These are phyloP conservation scores for Enteromius fasciolatus DNA, from an alignment of 2,797 vertebrate genomes.

Conservation along the genomic window DNA sequence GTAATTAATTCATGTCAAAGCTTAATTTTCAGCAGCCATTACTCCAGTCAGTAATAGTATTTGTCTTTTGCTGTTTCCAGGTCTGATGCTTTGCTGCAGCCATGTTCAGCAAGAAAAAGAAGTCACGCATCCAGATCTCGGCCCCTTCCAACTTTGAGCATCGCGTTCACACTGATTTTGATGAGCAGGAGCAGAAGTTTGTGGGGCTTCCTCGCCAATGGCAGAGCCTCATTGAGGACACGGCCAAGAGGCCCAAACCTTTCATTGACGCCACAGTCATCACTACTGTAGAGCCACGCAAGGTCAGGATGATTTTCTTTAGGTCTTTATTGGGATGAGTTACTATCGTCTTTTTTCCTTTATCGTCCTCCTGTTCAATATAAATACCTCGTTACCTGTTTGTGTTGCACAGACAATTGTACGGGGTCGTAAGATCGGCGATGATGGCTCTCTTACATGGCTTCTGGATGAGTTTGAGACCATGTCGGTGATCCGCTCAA, in stretches of 20 bases:
- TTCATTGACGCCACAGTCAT: conserved; percentile 89
- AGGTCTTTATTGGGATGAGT: not conserved
- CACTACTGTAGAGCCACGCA: conserved; percentile 88
- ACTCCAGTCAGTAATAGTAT: not conserved
- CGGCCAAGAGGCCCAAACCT: conserved; percentile 90
- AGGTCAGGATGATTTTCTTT: conserved; percentile 73
- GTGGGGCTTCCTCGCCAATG: conserved; percentile 93
- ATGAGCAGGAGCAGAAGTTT: conserved; percentile 92
- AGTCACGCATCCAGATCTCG: conserved; percentile 93
- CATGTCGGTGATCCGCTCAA: conserved; percentile 94
- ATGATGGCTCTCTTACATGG: conserved; percentile 89
- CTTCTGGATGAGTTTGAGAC: conserved; percentile 92
- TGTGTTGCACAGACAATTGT: conserved; percentile 84
- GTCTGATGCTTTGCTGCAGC: conserved; percentile 71
- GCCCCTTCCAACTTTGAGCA: conserved; percentile 96
- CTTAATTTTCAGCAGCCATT: not conserved
- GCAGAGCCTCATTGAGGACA: conserved; percentile 97
- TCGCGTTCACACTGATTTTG: conserved; percentile 93
- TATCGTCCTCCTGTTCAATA: not conserved
- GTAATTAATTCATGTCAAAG: not conserved
- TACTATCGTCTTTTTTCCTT: not conserved
- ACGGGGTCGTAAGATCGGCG: conserved; percentile 85
- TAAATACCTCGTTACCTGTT: not conserved
- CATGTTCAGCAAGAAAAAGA: conserved; percentile 97
- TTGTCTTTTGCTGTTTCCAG: conserved; percentile 59